Evolutionary conservation across 2,888 invertebrate genomes (phyloP), one percentile per base, ranked within the genome.

Genomic region (Nymphalis polychloros): DNA sequence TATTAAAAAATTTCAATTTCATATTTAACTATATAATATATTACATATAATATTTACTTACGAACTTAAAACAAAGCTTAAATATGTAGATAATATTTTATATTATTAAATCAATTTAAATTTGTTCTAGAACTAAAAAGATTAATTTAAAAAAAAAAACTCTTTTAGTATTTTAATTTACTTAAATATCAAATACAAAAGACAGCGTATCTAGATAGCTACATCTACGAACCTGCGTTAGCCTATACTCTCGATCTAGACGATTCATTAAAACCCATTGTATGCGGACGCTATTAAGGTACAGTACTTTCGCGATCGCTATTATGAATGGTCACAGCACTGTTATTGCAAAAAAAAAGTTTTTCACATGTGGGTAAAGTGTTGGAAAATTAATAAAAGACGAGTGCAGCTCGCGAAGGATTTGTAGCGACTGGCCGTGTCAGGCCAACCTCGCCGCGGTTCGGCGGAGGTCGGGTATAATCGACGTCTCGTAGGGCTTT

Each of bases 341-440:
- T 69, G 64, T 31, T 31, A 31, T 76, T 73, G 65, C n/a, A 41
- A 57, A 76, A 79, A 84, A 86, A 89, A 90, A 89, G 88, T 89
- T 88, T 79, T 78, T 79, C 84, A 88, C 85, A 86, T 85, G 84
- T 84, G 82, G 72, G 74, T 53, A 67, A 67, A 76, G 72, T 71
- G 68, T 63, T 68, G 75, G 41, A 78, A 80, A 77, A 48, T 48
- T 73, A 23, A 55, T 55, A 31, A 55, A 80, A 81, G 79, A 80
- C 78, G 76, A 74, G 79, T 81, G 77, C 75, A 69, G 68, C 72
- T 72, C 76, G 74, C 81, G 80, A 76, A 72, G 83, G 82, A 76
- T 81, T 77, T 77, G 71, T 72, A 76, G 79, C 82, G 83, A 90
- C 90, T 90, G 84, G 74, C 72, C 59, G 69, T 31, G 27, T n/a